Evolutionary conservation across 53 echinoderm and acorn worm species (phyloP).

Genomic region (Holothuria scabra): DNA sequence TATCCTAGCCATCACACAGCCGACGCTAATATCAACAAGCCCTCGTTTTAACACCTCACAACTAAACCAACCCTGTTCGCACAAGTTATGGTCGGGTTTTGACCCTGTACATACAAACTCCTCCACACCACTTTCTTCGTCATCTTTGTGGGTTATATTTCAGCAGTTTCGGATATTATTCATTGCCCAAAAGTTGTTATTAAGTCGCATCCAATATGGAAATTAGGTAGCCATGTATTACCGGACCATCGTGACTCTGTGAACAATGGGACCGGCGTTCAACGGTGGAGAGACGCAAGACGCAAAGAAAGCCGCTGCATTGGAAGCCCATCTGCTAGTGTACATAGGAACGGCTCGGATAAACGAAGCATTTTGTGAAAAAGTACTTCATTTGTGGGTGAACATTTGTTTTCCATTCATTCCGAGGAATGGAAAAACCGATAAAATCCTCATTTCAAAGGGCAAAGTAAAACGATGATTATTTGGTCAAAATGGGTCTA

Average conservation of each 20-base stretch:
- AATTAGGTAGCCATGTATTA: conserved; percentile 23
- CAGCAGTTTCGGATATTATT: conserved; percentile 1
- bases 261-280: conserved; percentile 40
- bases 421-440: not conserved
- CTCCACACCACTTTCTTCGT: too few species aligned
- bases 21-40: conserved; percentile 2
- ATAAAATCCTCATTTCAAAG: conserved; percentile 15
- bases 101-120: conserved; percentile 25
- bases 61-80: conserved; percentile 20
- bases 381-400: too few species aligned
- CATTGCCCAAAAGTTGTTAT: conserved; percentile 25
- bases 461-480: not conserved
- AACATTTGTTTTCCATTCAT: not conserved
- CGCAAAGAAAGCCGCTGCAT: conserved; percentile 25
- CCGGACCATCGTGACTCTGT: conserved; percentile 20
- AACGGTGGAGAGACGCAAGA: conserved; percentile 13
- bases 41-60: conserved; percentile 23
- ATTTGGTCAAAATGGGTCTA: too few species aligned
- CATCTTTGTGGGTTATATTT: too few species aligned
- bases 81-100: not conserved
- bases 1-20: conserved; percentile 2
- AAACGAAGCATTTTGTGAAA: too few species aligned
- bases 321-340: conserved; percentile 14
- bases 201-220: conserved; percentile 47
- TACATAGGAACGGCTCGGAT: too few species aligned